Evolutionary conservation across 2,888 invertebrate species (phyloP).

Genomic region (Eremobia ochroleuca): DNA sequence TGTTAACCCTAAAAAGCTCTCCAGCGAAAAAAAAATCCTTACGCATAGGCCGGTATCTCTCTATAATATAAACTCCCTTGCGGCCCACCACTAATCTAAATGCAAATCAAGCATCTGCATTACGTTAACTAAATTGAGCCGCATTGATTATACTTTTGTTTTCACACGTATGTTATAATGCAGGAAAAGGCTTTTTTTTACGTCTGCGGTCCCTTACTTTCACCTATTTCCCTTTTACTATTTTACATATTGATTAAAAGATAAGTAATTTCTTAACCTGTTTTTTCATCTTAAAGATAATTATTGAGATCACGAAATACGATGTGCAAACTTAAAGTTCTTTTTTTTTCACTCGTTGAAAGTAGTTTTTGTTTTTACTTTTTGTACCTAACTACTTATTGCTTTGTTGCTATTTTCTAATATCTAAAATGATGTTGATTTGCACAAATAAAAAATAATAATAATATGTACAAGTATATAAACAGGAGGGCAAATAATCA

Average conservation of each 20-base stretch:
- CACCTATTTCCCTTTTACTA: too few relatives aligned
- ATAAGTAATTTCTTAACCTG: neutral
- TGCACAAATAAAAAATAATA: too few relatives aligned
- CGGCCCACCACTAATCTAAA: constrained; percentile 77
- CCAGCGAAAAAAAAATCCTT: neutral
- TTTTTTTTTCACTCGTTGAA: neutral
- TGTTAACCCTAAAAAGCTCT: neutral
- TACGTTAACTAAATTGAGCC: constrained; percentile 72
- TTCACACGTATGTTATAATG: constrained; percentile 27
- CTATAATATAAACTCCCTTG: constrained; percentile 43
- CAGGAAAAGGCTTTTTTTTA: constrained; percentile 19
- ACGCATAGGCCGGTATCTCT: neutral
- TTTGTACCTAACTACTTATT: too few relatives aligned
- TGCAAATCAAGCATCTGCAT: constrained; percentile 77
- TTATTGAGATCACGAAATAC: neutral
- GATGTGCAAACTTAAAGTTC: neutral
- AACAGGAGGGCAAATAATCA: too few relatives aligned
- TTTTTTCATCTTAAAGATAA: neutral
- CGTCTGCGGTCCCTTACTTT: neutral
- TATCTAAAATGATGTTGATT: neutral
- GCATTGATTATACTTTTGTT: constrained; percentile 68
- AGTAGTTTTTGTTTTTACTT: neutral
- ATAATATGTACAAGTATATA: too few relatives aligned
- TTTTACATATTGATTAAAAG: neutral
- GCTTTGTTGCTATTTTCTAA: neutral